Percentiles rank a stretch among this genome's conserved stretches.
Evolutionary conservation across 2,888 invertebrate genomes (phyloP).

Genomic region (Spicauda simplicius): DNA sequence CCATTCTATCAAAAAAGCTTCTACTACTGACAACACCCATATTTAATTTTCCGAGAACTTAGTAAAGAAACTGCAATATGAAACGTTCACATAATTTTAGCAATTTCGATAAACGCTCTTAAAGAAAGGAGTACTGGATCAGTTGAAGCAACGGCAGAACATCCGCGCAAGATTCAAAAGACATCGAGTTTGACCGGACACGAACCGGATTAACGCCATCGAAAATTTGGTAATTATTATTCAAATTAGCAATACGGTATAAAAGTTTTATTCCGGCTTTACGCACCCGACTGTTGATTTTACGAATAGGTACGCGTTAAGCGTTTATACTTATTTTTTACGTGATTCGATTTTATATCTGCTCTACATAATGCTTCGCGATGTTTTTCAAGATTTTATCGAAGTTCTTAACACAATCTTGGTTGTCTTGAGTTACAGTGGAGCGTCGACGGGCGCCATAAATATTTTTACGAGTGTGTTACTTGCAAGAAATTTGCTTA

Average conservation of each 20-base stretch:
- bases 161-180: conserved; percentile 6
- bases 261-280: conserved; percentile 9
- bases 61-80: background rate
- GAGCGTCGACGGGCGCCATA: background rate
- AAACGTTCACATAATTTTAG: background rate
- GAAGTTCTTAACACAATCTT: background rate
- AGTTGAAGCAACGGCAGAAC: background rate
- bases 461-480: background rate
- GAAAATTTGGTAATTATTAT: conserved; percentile 46
- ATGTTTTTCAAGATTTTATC: conserved; percentile 1
- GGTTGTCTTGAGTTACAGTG: conserved; percentile 2
- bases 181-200: conserved; percentile 47
- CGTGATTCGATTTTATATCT: conserved; percentile 11
- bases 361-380: conserved; percentile 14
- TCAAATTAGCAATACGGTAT: conserved; percentile 41
- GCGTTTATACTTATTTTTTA: conserved; percentile 10
- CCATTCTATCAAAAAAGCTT: too few relatives aligned
- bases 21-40: too few relatives aligned
- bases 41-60: background rate
- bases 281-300: conserved; percentile 1
- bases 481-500: background rate
- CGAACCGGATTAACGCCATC: conserved; percentile 44
- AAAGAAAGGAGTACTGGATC: background rate
- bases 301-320: conserved; percentile 1
- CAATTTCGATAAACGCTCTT: background rate